Percentiles rank a stretch among this genome's conserved stretches.
Evolutionary conservation across 2,113 vertebrate species (phyloP).

Genomic region (Gavia stellata): DNA sequence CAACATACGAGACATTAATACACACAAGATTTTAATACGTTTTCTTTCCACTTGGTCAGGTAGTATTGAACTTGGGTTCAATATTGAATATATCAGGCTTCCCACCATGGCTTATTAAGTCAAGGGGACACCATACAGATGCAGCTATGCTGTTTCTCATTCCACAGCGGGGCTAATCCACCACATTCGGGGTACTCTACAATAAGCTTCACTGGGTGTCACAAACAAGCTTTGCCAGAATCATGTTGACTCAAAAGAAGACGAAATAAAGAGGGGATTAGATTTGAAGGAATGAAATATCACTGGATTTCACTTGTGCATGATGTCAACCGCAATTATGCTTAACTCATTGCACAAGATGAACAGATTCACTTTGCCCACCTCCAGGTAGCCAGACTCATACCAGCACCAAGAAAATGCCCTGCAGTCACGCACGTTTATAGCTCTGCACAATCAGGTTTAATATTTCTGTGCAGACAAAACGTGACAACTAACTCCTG

Average conservation of each 20-base stretch:
- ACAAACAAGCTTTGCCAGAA: background rate
- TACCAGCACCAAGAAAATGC: background rate
- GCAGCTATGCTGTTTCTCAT: background rate
- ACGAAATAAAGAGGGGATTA: background rate
- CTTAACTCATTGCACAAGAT: background rate
- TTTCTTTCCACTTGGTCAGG: background rate
- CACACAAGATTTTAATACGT: background rate
- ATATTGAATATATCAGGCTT: background rate
- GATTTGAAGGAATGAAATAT: background rate
- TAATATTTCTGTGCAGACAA: background rate
- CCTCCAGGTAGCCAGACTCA: background rate
- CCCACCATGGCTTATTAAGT: background rate
- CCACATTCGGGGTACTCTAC: background rate
- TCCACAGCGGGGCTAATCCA: background rate
- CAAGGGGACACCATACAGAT: background rate
- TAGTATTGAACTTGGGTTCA: no score
- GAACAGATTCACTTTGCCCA: background rate
- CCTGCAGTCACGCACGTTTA: background rate
- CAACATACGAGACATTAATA: background rate
- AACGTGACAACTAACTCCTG: constrained; percentile 49
- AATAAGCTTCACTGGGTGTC: background rate
- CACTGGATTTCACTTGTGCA: background rate
- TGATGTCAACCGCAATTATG: background rate
- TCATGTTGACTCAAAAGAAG: background rate
- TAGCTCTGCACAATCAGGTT: constrained; percentile 36